Evolutionary conservation across 2,888 invertebrate genomes (phyloP), one percentile per base, ranked within the genome.

Genomic region (Brachypterus glaber): DNA sequence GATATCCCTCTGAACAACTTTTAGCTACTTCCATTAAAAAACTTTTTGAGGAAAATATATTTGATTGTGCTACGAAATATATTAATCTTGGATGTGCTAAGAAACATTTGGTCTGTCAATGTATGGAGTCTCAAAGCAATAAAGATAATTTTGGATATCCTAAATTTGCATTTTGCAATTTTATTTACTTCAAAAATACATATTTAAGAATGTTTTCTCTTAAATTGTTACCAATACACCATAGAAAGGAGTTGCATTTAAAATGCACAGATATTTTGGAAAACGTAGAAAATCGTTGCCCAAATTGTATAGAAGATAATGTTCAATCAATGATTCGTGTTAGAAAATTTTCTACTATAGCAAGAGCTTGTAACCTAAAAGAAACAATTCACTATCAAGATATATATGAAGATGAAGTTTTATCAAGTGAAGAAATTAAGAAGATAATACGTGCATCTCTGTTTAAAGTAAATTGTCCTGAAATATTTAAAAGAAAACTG

Each of bases 141-240:
- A 63, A 68, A 27, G 51, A 63, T 9, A 62, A 67, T 33, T 27
- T 27, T 36, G 60, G 63, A 44, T 54, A 73, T 30, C 72, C 75
- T 0, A 66, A 64, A 48, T 73, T 74, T 48, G 72, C 75, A 4
- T 71, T 69, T 55, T 77, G 77, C 52, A 72, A 70, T 54, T 57
- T 73, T 7, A 62, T 77, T 53, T 70, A 68, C 51, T 77, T 77
- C 50, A 69, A 67, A 54, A 70, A 66, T 44, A 66, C 62, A 43
- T 66, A 61, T 36, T 69, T 74, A 26, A 66, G 70, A 45, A 63
- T 65, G 41, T 65, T 71, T 1, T 70, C 74, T 38, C 74, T 76
- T 47, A 71, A 74, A 45, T 52, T 73, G 17, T 55, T 76, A 14
- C 68, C 72, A 0, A 57, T 68, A 5, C 70, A 70, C 46, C 73